Conservation (phyloP, 2,113 vertebrate genomes). For the Lepus americanus region DNA sequence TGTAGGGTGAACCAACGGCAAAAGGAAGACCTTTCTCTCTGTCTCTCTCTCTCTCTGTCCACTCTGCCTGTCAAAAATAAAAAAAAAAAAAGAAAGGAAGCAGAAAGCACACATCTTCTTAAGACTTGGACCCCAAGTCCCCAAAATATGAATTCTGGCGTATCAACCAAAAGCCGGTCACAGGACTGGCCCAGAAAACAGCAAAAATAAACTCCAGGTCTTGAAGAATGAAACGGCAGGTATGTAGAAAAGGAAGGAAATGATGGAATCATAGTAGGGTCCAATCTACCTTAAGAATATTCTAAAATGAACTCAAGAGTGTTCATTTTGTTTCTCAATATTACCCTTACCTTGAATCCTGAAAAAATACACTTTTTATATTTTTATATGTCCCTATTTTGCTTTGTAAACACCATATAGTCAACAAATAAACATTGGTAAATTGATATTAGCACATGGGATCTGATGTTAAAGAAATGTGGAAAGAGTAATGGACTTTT, state of each 20-base stretch:
- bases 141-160: neutral
- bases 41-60: too few relatives aligned
- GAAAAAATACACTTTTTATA: neutral
- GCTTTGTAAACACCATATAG: neutral
- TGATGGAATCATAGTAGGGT: neutral
- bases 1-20: too few relatives aligned
- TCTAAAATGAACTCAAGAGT: constrained; percentile 31
- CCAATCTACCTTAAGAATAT: neutral
- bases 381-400: neutral
- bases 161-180: neutral
- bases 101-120: neutral
- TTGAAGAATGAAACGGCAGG: neutral
- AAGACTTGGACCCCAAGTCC: neutral
- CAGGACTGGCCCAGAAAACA: neutral
- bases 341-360: neutral
- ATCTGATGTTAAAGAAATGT: neutral
- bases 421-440: neutral
- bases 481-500: neutral
- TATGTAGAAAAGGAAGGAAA: neutral
- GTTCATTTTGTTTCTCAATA: constrained; percentile 26
- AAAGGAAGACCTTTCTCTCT: too few relatives aligned
- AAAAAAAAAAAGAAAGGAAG: too few relatives aligned
- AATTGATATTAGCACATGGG: neutral
- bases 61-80: too few relatives aligned
- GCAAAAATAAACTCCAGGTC: neutral